Conservation (phyloP, 2,888 invertebrate genomes). For the Tipula confusa region DNA sequence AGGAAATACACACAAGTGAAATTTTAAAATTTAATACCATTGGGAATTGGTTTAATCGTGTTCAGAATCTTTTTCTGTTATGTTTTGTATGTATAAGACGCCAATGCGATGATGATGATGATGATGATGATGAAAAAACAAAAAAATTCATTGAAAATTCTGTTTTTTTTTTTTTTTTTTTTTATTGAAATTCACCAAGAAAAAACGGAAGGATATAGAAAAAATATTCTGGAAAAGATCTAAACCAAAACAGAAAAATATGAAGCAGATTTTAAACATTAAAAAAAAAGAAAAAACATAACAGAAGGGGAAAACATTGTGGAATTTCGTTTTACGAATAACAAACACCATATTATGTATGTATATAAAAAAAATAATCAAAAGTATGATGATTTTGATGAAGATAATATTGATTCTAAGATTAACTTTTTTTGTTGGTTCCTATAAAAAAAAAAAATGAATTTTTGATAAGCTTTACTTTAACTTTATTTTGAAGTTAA, state of each 20-base stretch:
- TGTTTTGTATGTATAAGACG: background rate
- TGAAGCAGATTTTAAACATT: conserved; percentile 3
- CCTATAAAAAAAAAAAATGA: background rate
- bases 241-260: background rate
- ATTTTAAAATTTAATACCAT: conserved; percentile 12
- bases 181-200: background rate
- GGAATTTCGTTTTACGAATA: background rate
- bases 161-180: background rate
- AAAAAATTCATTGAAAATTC: background rate
- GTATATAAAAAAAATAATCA: background rate
- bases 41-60: conserved; percentile 9
- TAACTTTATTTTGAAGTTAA: background rate
- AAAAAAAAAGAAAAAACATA: background rate
- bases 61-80: background rate
- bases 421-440: background rate
- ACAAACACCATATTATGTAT: background rate
- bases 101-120: background rate
- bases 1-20: background rate
- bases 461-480: background rate
- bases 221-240: background rate
- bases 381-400: background rate
- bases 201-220: background rate
- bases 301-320: background rate
- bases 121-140: background rate
- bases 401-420: conserved; percentile 12